phyloP scores from a whole-genome alignment of 2,113 vertebrate species.

The Casuarius casuarius region DNA sequence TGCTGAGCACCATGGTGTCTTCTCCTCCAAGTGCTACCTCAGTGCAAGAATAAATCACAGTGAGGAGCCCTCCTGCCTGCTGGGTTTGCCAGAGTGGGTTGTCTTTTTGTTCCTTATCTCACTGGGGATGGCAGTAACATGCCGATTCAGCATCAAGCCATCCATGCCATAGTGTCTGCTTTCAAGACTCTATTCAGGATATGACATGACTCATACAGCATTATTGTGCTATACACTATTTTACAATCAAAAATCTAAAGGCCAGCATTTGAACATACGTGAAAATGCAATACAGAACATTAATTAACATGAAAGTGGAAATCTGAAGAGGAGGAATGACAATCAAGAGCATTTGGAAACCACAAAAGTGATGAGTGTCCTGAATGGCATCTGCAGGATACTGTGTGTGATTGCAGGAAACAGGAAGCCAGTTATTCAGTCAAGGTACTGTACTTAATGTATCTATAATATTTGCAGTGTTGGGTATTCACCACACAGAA shows the following conservation, averaged over 20 bases:
- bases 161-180: not conserved
- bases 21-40: not conserved
- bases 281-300: not conserved
- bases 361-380: not conserved
- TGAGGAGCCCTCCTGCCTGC: not conserved
- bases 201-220: not conserved
- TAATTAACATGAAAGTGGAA: not conserved
- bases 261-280: not conserved
- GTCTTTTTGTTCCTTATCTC: not conserved
- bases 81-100: not conserved
- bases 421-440: not conserved
- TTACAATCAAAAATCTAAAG: not conserved
- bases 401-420: not conserved
- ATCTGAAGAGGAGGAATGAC: not conserved
- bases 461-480: not conserved
- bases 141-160: not conserved
- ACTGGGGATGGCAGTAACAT: not conserved
- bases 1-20: not conserved
- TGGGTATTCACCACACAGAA: not conserved
- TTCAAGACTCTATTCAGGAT: not conserved
- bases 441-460: constrained; percentile 56
- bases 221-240: not conserved
- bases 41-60: not conserved
- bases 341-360: not conserved
- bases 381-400: not conserved